Evolutionary conservation across 2,113 vertebrate genomes (phyloP), one percentile per base, ranked within the genome.

Genomic region (Delphinus delphis): DNA sequence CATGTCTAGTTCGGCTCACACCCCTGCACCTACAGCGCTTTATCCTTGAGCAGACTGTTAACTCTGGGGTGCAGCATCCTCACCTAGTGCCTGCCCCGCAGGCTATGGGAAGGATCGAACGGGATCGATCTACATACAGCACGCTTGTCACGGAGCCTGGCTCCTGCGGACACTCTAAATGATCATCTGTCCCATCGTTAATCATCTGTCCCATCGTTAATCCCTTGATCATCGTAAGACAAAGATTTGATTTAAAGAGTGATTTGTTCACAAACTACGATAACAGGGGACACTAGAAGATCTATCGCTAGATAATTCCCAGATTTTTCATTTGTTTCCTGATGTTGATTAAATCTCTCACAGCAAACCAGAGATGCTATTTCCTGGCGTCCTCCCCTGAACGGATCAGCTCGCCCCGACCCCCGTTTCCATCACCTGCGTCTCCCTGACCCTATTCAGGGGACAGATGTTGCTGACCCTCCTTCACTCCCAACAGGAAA

Each of bases 341-440:
- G 60, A 87, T 84, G 25, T 71, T 79, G 65, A 68, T 86, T 95
- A 96, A 85, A 88, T 94, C 81, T 92, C 55, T 90, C 44, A 55
- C 3, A 90, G 70, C n/a, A 87, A 93, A 63, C 18, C n/a, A 63
- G 81, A 88, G 38, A 47, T 71, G 28, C 23, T 84, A 8, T 62
- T 84, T 96, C 47, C 87, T 71, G 36, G 62, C 53, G 18, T 90
- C n/a, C 83, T 79, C 33, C 33, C 67, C 67, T 73, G 44, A 36
- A 47, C 73, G 84, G 65, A 73, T 82, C 86, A 92, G 38, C 28
- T 89, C 11, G 3, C 55, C 31, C 3, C 25, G 38, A 36, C 23
- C 44, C 6, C 83, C n/a, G n/a, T 84, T 73, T 33, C 12, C 12
- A 14, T 47, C n/a, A 18, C 33, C 23, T 20, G 15, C 12, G 5